Percentiles rank a stretch among this genome's conserved stretches.
Conservation (phyloP, 2,797 vertebrate genomes). For the Clarias fuscus region DNA sequence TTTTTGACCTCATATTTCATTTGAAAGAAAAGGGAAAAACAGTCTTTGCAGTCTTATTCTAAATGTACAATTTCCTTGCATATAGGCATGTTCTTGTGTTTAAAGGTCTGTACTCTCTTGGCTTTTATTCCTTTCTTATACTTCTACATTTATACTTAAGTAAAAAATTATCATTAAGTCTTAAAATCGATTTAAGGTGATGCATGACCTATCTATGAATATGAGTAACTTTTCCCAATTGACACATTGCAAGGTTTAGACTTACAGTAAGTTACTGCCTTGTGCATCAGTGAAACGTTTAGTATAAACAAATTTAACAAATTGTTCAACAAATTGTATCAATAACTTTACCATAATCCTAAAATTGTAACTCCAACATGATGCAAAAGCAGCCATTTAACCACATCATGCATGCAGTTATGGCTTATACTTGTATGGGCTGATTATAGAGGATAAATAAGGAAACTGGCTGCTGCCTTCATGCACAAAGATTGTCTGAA, state of each 20-base stretch:
- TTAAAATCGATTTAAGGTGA: neutral
- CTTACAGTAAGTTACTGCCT: neutral
- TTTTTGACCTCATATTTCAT: conserved; percentile 1
- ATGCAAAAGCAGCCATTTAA: neutral
- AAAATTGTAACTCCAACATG: neutral
- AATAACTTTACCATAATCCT: neutral
- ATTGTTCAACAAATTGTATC: neutral
- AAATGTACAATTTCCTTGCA: neutral
- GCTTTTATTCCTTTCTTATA: neutral
- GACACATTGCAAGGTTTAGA: neutral
- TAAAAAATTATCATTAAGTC: neutral
- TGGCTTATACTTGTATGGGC: neutral
- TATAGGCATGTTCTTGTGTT: neutral
- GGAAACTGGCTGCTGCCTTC: neutral
- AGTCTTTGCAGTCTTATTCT: neutral
- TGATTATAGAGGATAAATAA: neutral
- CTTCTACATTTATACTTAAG: neutral
- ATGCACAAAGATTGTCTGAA: no score
- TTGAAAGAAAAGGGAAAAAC: neutral
- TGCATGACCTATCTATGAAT: neutral
- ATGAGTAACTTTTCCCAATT: neutral
- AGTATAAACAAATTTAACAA: no score
- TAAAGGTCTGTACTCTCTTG: neutral
- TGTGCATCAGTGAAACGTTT: neutral
- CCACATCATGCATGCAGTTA: neutral